Base-by-base conservation (phyloP, 2,113 vertebrate species). In the Mus musculus region DNA sequence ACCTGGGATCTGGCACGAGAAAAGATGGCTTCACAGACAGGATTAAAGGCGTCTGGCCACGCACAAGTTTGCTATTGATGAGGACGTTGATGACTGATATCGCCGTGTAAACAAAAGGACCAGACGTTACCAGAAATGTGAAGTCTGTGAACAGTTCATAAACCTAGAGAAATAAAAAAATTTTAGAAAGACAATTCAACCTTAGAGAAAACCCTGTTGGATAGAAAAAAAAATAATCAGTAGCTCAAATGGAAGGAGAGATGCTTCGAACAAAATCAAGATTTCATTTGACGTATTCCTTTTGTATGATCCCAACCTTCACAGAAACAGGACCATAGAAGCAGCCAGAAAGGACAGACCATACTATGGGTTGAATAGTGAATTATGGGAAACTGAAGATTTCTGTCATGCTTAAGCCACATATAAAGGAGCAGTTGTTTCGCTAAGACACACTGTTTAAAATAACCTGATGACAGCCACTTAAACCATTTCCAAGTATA, bases 101-200 rank as follows among this genome's bases (percentile, higher is more conserved):
- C 65, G 99, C 99, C 1, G 99, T 99, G 98, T 99, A 99, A 91
- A 99, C 99, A 26, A 99, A 98, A 20, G 99, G 99, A 93, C 99
- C 99, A 0, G 99, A 99, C 78, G 99, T 99, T 39, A 99, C 99
- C 96, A 99, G 98, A 97, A 99, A 99, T 77, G 99, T 97, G 98
- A 99, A 99, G 94, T 98, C 99, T 12, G 99, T 99, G 13, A 99
- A 99, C 5, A 99, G 96, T 39, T 99, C 98, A 94, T 99, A 99
- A 95, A 99, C 99, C 99, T 99, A 95, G 0, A 77, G 69, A 85
- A 73, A 92, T 59, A 84, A 91, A 96, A 96, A 92, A 76, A 90
- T 20, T 61, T 84, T 22, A 96, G 59, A 93, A 86, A 92, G 78
- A 82, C 26, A 56, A 72, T 56, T 82, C 82, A 95, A 85, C 67